Percentiles rank a stretch among this genome's conserved stretches.
Conservation (phyloP, 2,888 invertebrate genomes). For the Lysandra coridon region DNA sequence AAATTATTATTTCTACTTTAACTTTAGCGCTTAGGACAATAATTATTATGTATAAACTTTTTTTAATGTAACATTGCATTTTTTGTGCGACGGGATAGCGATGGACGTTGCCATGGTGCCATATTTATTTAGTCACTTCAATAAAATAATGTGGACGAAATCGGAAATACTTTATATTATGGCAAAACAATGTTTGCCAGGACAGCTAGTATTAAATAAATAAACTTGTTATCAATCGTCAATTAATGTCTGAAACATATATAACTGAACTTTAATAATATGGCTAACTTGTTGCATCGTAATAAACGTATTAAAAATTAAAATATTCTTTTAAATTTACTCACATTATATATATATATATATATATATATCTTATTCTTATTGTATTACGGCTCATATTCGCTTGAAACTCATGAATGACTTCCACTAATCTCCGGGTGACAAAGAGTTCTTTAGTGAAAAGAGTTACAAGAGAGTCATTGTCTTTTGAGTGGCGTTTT, state of each 20-base stretch:
- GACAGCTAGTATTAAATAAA: too few relatives aligned
- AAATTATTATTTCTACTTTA: too few relatives aligned
- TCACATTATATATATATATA: too few relatives aligned
- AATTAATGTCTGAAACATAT: background rate
- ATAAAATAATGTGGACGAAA: too few relatives aligned
- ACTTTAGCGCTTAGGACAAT: too few relatives aligned
- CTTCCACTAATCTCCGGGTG: constrained; percentile 10
- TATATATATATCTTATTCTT: background rate
- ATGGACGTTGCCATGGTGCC: too few relatives aligned
- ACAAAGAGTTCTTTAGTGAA: constrained; percentile 27
- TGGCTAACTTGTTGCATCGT: constrained; percentile 45
- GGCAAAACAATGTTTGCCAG: too few relatives aligned
- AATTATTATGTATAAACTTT: too few relatives aligned
- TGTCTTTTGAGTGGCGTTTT: constrained; percentile 4
- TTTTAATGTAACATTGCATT: too few relatives aligned
- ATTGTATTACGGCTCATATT: background rate
- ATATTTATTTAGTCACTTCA: too few relatives aligned
- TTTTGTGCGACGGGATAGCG: too few relatives aligned
- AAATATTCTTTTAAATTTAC: constrained; percentile 20
- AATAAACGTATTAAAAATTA: constrained; percentile 34
- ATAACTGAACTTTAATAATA: background rate
- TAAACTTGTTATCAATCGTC: background rate
- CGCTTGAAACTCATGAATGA: background rate
- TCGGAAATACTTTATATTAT: too few relatives aligned
- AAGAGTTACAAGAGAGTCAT: background rate